Evolutionary conservation across 92 coral and sea anemone species (phyloP).

Genomic region (Parazoanthus darwini): DNA sequence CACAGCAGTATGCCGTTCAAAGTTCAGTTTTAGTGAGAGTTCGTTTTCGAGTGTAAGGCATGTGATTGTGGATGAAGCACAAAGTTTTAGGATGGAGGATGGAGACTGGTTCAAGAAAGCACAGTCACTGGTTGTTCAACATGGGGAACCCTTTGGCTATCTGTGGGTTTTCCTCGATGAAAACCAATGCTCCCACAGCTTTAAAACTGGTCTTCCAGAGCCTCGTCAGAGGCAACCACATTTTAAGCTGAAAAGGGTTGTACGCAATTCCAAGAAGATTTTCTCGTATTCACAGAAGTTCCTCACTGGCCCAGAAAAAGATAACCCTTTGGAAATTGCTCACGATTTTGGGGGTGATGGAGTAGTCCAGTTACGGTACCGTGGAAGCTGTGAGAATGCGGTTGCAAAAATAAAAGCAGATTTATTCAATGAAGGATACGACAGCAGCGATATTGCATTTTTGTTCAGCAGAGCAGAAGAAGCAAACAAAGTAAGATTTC

Average conservation of each 20-base stretch:
- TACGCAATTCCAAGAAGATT: background rate
- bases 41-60: background rate
- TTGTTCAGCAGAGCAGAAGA: background rate
- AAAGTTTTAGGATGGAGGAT: background rate
- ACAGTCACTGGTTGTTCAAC: background rate
- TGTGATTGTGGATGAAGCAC: slow-evolving; percentile 16
- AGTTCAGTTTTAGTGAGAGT: background rate
- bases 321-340: background rate
- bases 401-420: background rate
- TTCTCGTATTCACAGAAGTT: background rate
- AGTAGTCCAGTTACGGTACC: background rate
- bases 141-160: background rate
- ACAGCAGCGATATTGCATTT: background rate
- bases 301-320: background rate
- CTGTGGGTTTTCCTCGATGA: background rate
- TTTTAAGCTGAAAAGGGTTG: background rate
- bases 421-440: background rate
- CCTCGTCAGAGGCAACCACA: background rate
- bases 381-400: background rate
- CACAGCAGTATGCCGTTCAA: background rate
- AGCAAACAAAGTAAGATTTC: background rate
- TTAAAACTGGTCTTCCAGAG: slow-evolving; percentile 10
- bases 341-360: slow-evolving; percentile 1
- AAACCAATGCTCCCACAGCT: background rate
- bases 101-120: slow-evolving; percentile 7